Percentiles rank a stretch among this genome's conserved stretches.
Conservation (phyloP, 2,113 vertebrate genomes). For the Rhagologus leucostigma region DNA sequence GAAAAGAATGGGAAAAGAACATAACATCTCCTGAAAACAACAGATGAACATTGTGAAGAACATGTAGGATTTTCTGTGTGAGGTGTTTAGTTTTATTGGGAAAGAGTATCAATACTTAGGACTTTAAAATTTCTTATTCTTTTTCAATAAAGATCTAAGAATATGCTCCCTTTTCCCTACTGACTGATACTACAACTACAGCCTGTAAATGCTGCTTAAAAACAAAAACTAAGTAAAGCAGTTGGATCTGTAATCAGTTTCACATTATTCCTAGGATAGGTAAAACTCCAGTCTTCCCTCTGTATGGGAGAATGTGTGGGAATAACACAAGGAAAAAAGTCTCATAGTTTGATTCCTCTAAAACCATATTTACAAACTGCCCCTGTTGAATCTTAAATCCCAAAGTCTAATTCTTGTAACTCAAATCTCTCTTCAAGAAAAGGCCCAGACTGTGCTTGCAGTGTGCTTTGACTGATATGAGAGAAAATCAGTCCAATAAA, state of each 20-base stretch:
- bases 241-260: neutral
- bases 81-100: neutral
- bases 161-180: neutral
- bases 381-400: neutral
- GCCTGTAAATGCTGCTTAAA: neutral
- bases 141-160: neutral
- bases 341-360: neutral
- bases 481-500: neutral
- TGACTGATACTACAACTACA: neutral
- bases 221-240: neutral
- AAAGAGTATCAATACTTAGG: neutral
- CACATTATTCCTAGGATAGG: neutral
- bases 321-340: neutral
- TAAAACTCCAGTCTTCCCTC: neutral
- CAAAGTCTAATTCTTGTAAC: neutral
- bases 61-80: neutral
- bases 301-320: neutral
- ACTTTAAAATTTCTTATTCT: neutral
- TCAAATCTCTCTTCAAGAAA: neutral
- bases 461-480: neutral
- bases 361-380: neutral
- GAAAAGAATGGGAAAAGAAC: neutral
- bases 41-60: neutral
- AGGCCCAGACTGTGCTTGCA: neutral
- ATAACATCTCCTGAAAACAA: neutral